Conservation (phyloP, 2,888 invertebrate species). For the Caenorhabditis imperialis region DNA sequence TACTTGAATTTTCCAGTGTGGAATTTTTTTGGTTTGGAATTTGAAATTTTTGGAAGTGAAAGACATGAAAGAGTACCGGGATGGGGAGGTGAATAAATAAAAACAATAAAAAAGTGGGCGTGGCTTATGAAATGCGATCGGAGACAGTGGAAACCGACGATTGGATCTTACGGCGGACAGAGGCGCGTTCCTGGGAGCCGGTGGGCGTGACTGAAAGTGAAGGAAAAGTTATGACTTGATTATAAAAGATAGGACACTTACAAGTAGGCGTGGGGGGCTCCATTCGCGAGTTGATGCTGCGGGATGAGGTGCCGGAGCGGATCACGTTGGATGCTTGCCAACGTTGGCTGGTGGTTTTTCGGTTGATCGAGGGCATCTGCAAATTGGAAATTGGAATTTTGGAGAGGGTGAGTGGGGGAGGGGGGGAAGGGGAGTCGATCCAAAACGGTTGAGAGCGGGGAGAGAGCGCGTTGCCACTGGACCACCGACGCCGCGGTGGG, state of each 20-base stretch:
- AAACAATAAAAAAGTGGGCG: background rate
- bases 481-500: too few relatives aligned
- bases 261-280: conserved; percentile 57
- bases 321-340: conserved; percentile 28
- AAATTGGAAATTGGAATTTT: background rate
- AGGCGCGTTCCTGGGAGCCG: conserved; percentile 42
- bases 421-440: too few relatives aligned
- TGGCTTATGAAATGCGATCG: conserved; percentile 17
- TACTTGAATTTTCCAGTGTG: conserved; percentile 43
- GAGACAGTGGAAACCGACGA: conserved; percentile 53
- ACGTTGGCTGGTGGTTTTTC: conserved; percentile 24
- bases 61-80: conserved; percentile 4
- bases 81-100: background rate
- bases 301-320: conserved; percentile 21
- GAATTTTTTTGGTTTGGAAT: conserved; percentile 3
- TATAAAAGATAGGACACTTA: too few relatives aligned
- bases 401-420: too few relatives aligned
- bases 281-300: conserved; percentile 30
- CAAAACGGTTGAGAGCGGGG: too few relatives aligned
- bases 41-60: conserved; percentile 17
- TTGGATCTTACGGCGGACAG: conserved; percentile 43
- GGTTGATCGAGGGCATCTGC: conserved; percentile 33
- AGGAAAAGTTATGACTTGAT: too few relatives aligned
- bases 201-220: conserved; percentile 51
- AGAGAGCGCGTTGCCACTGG: too few relatives aligned